Evolutionary conservation across 2,888 invertebrate genomes (phyloP).

Genomic region (Eupsilia transversa): DNA sequence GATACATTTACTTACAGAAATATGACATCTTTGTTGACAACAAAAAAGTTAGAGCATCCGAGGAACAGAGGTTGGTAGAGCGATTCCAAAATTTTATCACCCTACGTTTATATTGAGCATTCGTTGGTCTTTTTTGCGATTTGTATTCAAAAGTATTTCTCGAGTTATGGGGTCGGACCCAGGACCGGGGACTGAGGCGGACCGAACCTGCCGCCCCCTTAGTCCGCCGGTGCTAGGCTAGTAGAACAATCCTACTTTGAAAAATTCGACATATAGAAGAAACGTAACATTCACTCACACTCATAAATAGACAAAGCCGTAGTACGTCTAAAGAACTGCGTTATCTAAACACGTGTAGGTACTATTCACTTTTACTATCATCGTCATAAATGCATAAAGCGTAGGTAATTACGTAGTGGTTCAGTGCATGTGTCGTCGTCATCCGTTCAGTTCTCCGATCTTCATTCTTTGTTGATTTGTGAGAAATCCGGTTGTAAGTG

Average conservation of each 20-base stretch:
- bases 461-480: slow-evolving; percentile 4
- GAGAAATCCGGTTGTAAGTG: not conserved
- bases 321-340: slow-evolving; percentile 36
- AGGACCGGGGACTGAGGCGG: too few relatives aligned
- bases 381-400: slow-evolving; percentile 15
- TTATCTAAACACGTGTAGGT: slow-evolving; percentile 45
- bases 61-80: too few relatives aligned
- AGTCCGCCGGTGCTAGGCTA: not conserved
- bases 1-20: too few relatives aligned
- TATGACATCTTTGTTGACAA: too few relatives aligned
- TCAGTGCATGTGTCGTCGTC: not conserved
- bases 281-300: not conserved
- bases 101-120: too few relatives aligned
- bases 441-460: slow-evolving; percentile 1
- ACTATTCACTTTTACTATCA: slow-evolving; percentile 51
- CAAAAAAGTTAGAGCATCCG: too few relatives aligned
- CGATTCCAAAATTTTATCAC: too few relatives aligned
- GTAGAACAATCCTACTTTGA: too few relatives aligned
- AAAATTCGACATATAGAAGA: not conserved
- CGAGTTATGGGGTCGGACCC: too few relatives aligned
- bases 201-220: too few relatives aligned
- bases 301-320: slow-evolving; percentile 21
- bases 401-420: slow-evolving; percentile 26
- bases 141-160: too few relatives aligned
- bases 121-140: too few relatives aligned